phyloP scores from a whole-genome alignment of 92 coral and sea anemone species.

The Porites divaricata region DNA sequence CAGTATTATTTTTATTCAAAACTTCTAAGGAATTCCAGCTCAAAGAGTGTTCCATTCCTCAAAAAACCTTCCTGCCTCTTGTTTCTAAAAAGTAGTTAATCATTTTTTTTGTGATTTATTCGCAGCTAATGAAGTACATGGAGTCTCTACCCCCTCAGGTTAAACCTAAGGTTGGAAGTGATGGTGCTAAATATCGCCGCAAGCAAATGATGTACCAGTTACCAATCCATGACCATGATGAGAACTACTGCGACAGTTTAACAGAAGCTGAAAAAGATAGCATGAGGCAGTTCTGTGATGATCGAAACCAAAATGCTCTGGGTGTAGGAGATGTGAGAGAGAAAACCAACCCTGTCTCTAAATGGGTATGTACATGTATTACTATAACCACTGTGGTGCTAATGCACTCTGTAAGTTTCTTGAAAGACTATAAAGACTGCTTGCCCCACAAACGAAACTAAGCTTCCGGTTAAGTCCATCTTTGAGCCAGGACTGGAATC shows the following conservation, averaged over 20 bases:
- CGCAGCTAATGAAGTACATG: conserved; percentile 91
- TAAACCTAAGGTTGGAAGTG: conserved; percentile 84
- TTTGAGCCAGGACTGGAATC: too few relatives aligned
- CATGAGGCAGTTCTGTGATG: conserved; percentile 88
- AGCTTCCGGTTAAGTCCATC: too few relatives aligned
- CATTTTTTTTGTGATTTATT: background rate
- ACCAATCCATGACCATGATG: conserved; percentile 96
- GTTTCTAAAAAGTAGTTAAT: too few relatives aligned
- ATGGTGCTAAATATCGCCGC: conserved; percentile 95
- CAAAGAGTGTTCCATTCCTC: too few relatives aligned
- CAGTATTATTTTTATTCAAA: too few relatives aligned
- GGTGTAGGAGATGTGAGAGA: conserved; percentile 99
- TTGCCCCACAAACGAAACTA: too few relatives aligned
- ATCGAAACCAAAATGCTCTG: conserved; percentile 90
- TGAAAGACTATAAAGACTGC: too few relatives aligned
- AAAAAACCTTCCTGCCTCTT: too few relatives aligned
- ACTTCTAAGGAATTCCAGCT: too few relatives aligned
- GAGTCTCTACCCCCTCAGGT: conserved; percentile 84
- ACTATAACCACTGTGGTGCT: background rate
- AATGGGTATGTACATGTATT: conserved; percentile 73
- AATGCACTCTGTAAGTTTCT: too few relatives aligned
- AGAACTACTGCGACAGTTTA: conserved; percentile 86
- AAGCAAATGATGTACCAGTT: conserved; percentile 98
- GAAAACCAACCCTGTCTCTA: conserved; percentile 78
- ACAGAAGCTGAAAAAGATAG: conserved; percentile 82